A percentile compares a stretch with the other conserved stretches of the same genome.
Evolutionary conservation across 1,140 invertebrate genomes (phyloP).

Genomic region (Danaus melanippus): DNA sequence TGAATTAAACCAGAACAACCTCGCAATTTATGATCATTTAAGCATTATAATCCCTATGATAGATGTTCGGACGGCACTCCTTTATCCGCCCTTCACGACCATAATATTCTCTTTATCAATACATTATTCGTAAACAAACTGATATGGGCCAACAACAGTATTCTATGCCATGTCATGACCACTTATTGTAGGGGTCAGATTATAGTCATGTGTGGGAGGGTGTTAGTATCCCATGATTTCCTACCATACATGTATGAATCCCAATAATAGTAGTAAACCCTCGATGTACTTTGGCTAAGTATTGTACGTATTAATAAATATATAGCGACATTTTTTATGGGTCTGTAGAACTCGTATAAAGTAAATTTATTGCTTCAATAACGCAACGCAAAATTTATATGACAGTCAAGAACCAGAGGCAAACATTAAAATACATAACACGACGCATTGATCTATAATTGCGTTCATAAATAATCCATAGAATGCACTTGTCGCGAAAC

Average conservation of each 20-base stretch:
- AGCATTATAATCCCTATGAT: constrained; percentile 9
- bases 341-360: too few relatives aligned
- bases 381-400: too few relatives aligned
- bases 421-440: constrained; percentile 6
- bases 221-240: constrained; percentile 12
- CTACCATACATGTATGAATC: constrained; percentile 9
- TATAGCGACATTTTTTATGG: too few relatives aligned
- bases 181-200: constrained; percentile 12
- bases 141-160: constrained; percentile 9
- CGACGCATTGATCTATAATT: constrained; percentile 18
- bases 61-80: constrained; percentile 7
- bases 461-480: constrained; percentile 33
- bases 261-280: too few relatives aligned
- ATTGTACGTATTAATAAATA: too few relatives aligned
- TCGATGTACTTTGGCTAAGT: too few relatives aligned
- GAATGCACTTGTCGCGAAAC: constrained; percentile 26
- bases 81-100: constrained; percentile 6
- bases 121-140: constrained; percentile 14
- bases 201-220: constrained; percentile 13
- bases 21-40: constrained; percentile 7
- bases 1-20: constrained; percentile 4
- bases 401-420: too few relatives aligned
- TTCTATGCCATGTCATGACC: constrained; percentile 1
- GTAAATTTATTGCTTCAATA: too few relatives aligned
- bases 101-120: constrained; percentile 14